Conservation (phyloP, 2,888 invertebrate genomes). For the Drosophila vallismaia region DNA sequence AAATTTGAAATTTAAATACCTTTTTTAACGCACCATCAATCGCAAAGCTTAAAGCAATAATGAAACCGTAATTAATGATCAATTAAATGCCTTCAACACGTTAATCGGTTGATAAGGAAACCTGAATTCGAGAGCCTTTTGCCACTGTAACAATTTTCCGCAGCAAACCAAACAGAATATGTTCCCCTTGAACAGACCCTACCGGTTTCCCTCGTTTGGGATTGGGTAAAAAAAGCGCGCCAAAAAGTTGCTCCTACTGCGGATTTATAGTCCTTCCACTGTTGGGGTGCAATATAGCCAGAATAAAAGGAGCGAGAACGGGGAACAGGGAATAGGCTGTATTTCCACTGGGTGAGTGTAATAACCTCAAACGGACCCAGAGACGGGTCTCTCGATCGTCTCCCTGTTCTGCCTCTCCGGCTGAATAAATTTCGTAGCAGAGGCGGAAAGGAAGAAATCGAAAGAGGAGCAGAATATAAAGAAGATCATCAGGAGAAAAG, state of each 20-base stretch:
- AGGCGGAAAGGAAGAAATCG: conserved; percentile 15
- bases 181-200: conserved; percentile 33
- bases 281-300: conserved; percentile 33
- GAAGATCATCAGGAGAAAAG: conserved; percentile 12
- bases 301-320: conserved; percentile 14
- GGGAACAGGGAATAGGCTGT: conserved; percentile 25
- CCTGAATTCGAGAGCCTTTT: neutral
- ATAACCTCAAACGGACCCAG: conserved; percentile 59
- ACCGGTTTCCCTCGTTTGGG: conserved; percentile 6
- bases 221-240: conserved; percentile 52
- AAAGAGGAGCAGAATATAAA: conserved; percentile 21
- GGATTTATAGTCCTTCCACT: conserved; percentile 56
- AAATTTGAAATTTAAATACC: too few species aligned
- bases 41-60: neutral
- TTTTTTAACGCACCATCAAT: neutral
- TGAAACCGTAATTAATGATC: conserved; percentile 13
- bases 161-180: conserved; percentile 3
- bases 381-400: conserved; percentile 37
- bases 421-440: conserved; percentile 58
- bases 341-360: conserved; percentile 50
- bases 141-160: conserved; percentile 12
- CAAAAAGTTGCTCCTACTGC: conserved; percentile 43
- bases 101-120: conserved; percentile 12
- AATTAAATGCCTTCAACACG: conserved; percentile 13
- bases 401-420: conserved; percentile 41